These are phyloP conservation scores for Platyscapa corneri DNA, from an alignment of 1,140 invertebrate species.

Conservation along the genomic window DNA sequence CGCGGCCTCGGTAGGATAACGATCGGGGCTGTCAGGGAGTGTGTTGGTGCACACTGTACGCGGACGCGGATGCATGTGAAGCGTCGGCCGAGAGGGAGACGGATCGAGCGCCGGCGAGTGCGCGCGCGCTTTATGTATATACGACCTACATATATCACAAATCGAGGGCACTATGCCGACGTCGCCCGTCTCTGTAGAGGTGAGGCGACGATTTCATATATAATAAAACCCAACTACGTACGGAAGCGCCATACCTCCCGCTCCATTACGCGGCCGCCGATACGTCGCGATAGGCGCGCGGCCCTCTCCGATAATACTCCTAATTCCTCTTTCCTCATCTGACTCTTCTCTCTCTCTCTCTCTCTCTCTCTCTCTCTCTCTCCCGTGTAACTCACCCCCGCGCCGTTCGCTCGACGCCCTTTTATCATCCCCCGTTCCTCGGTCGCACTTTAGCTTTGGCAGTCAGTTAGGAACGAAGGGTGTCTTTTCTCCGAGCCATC, in stretches of 20 bases:
- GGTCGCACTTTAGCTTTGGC: slow-evolving; percentile 11
- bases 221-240: slow-evolving; percentile 19
- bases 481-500: slow-evolving; percentile 41
- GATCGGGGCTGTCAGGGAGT: slow-evolving; percentile 37
- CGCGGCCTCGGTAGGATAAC: slow-evolving; percentile 48
- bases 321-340: slow-evolving; percentile 18
- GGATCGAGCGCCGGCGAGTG: slow-evolving; percentile 22
- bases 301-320: background rate
- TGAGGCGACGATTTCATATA: slow-evolving; percentile 35
- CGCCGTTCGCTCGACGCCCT: background rate
- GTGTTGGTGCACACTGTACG: background rate
- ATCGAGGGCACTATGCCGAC: slow-evolving; percentile 54
- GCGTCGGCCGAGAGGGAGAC: slow-evolving; percentile 40
- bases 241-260: background rate
- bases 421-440: background rate
- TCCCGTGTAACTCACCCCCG: background rate
- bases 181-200: slow-evolving; percentile 8
- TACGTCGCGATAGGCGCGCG: too few relatives aligned
- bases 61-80: slow-evolving; percentile 32
- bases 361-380: background rate
- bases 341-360: slow-evolving; percentile 16
- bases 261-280: background rate
- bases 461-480: slow-evolving; percentile 41
- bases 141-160: slow-evolving; percentile 54
- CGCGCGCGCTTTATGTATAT: slow-evolving; percentile 45